Conservation (phyloP, 2,888 invertebrate genomes). For the Congeria kusceri region DNA sequence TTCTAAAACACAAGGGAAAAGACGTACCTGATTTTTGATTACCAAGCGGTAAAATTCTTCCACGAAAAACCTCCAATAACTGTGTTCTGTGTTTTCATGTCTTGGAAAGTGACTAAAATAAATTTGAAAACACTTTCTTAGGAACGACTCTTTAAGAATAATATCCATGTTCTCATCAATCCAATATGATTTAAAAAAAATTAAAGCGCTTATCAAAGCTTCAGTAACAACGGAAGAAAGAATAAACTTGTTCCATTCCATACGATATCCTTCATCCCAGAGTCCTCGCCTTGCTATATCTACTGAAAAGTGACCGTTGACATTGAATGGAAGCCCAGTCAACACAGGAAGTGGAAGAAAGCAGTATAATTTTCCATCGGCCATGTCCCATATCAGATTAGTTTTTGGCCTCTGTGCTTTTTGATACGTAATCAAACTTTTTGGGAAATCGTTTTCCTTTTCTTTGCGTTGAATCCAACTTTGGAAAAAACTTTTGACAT, state of each 20-base stretch:
- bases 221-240: neutral
- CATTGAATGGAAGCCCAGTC: conserved; percentile 77
- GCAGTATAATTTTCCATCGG: conserved; percentile 57
- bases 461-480: no score
- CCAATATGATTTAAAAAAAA: neutral
- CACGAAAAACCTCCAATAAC: neutral
- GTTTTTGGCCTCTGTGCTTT: no score
- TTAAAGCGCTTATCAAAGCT: neutral
- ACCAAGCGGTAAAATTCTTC: neutral
- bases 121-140: neutral
- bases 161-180: neutral
- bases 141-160: neutral
- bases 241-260: neutral
- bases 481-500: no score
- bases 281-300: conserved; percentile 70
- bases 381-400: neutral
- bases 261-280: conserved; percentile 69
- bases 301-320: conserved; percentile 78
- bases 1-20: neutral
- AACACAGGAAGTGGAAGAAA: conserved; percentile 77
- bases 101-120: neutral
- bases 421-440: neutral
- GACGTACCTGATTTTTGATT: neutral
- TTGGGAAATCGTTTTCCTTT: no score
- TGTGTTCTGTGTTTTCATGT: neutral